A percentile compares a stretch with the other conserved stretches of the same genome.
phyloP scores from a whole-genome alignment of 2,888 invertebrate genomes.

The Leptogaster cylindrica region DNA sequence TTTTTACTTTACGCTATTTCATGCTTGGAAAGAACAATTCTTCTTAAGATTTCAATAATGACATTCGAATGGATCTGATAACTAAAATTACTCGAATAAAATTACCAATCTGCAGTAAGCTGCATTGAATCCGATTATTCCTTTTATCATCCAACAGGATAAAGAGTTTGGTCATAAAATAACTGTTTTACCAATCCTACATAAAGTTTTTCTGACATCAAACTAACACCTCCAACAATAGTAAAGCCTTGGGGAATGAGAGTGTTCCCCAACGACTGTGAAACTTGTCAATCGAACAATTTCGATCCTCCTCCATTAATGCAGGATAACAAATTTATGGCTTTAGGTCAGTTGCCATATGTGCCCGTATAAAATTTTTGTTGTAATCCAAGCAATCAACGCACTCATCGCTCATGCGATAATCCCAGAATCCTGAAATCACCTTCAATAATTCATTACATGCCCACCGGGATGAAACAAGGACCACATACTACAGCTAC shows the following conservation, averaged over 20 bases:
- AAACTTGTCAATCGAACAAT: background rate
- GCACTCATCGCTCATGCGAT: conserved; percentile 39
- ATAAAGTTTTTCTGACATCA: background rate
- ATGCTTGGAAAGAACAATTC: too few species aligned
- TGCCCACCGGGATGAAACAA: background rate
- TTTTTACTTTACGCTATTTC: too few species aligned
- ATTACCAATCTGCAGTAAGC: too few species aligned
- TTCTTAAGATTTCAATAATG: too few species aligned
- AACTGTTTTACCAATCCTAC: background rate
- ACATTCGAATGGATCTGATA: too few species aligned
- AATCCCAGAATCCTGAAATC: conserved; percentile 39
- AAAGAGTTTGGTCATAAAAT: conserved; percentile 8
- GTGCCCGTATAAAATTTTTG: conserved; percentile 27
- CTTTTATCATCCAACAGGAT: too few species aligned
- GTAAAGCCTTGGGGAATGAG: background rate
- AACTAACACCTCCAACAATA: conserved; percentile 5
- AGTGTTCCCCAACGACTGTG: background rate
- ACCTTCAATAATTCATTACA: conserved; percentile 43
- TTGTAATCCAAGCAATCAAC: conserved; percentile 43
- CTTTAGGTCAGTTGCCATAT: conserved; percentile 39
- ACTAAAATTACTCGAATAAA: too few species aligned
- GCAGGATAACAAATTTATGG: conserved; percentile 36
- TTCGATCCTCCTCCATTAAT: conserved; percentile 15
- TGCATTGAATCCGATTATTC: too few species aligned
- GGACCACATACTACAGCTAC: background rate